Conservation (phyloP, 2,797 vertebrate species). For the Acrossocheilus fasciatus region DNA sequence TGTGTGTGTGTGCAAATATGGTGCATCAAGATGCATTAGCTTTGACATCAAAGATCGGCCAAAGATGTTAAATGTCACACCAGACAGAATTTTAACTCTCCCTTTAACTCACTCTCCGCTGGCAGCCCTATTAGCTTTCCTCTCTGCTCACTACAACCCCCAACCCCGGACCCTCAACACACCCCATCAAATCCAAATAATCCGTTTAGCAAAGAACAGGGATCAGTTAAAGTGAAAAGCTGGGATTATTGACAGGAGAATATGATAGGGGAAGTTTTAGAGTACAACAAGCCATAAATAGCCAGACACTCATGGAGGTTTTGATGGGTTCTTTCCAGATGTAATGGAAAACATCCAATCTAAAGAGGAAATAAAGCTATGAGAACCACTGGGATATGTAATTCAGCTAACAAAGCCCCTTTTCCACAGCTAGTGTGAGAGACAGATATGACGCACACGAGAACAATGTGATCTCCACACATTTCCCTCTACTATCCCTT, state of each 20-base stretch:
- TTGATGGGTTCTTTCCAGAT: slow-evolving; percentile 18
- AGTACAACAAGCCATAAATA: slow-evolving; percentile 38
- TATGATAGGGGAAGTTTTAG: slow-evolving; percentile 23
- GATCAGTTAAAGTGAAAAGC: slow-evolving; percentile 47
- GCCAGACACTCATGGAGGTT: not conserved
- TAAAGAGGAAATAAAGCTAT: slow-evolving; percentile 2
- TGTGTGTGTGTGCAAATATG: not conserved
- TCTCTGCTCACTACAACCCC: not conserved
- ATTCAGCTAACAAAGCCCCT: slow-evolving; percentile 23
- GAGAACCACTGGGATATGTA: slow-evolving; percentile 22
- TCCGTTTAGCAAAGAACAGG: slow-evolving; percentile 44
- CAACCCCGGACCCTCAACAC: not conserved
- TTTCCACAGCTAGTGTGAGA: slow-evolving; percentile 9
- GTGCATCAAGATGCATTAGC: not conserved
- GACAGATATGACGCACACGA: slow-evolving; percentile 12
- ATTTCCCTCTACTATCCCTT: not conserved
- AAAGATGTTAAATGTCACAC: not conserved
- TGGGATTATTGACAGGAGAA: slow-evolving; percentile 36
- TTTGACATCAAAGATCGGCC: not conserved
- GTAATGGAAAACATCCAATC: slow-evolving; percentile 42
- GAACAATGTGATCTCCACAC: slow-evolving; percentile 11
- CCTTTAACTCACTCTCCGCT: not conserved
- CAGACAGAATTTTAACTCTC: not conserved
- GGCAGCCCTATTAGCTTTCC: not conserved
- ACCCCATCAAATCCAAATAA: slow-evolving; percentile 37